These are phyloP conservation scores for Choristoneura fumiferana DNA, from an alignment of 1,140 invertebrate species.

Conservation along the genomic window DNA sequence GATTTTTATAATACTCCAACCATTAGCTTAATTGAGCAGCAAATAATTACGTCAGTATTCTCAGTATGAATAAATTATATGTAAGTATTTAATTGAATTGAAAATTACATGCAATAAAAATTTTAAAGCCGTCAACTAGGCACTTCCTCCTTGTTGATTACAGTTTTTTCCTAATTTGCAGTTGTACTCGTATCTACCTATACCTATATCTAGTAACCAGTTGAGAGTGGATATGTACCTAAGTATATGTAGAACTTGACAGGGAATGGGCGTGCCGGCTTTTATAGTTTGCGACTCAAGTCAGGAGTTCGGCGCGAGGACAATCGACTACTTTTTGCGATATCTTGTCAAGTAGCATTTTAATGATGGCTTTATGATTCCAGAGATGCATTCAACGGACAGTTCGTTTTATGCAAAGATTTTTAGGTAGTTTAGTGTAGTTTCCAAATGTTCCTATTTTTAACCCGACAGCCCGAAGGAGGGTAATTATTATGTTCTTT, in stretches of 20 bases:
- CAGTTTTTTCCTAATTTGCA: slow-evolving; percentile 9
- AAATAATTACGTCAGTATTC: neutral
- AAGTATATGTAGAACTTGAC: slow-evolving; percentile 42
- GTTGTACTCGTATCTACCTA: neutral
- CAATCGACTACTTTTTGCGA: neutral
- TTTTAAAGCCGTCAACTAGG: neutral
- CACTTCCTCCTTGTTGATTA: slow-evolving; percentile 15
- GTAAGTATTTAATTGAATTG: neutral
- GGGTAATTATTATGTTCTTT: too few relatives aligned
- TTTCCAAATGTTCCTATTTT: too few relatives aligned
- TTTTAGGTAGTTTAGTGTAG: too few relatives aligned
- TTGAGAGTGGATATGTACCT: slow-evolving; percentile 44
- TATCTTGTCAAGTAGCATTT: neutral
- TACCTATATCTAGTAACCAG: slow-evolving; percentile 44
- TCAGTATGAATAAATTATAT: neutral
- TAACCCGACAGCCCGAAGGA: too few relatives aligned
- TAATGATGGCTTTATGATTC: too few relatives aligned
- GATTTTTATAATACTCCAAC: too few relatives aligned
- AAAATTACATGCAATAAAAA: neutral
- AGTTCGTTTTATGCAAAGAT: too few relatives aligned
- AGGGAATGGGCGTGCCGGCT: slow-evolving; percentile 55
- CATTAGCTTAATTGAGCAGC: neutral
- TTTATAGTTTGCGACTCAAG: slow-evolving; percentile 32
- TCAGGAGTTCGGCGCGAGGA: slow-evolving; percentile 20
- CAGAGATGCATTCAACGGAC: too few relatives aligned